Evolutionary conservation across 1,140 invertebrate genomes (phyloP).

Genomic region (Dufourea novaeangliae): DNA sequence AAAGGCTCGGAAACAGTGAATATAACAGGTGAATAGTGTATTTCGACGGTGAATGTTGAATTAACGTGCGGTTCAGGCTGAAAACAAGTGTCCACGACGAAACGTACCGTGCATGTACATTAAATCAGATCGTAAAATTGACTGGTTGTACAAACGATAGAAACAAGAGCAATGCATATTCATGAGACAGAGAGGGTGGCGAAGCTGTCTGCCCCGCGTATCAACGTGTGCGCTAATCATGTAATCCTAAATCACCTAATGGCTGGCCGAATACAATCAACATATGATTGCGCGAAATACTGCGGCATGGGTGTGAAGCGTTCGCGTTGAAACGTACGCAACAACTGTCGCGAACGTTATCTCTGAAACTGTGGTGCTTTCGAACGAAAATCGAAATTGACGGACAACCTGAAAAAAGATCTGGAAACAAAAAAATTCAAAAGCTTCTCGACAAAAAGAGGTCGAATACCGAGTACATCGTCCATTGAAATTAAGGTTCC

Average conservation of each 20-base stretch:
- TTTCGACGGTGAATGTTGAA: too few relatives aligned
- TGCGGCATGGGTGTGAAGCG: not conserved
- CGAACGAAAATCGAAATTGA: too few relatives aligned
- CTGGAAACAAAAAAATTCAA: too few relatives aligned
- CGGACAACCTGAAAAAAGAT: too few relatives aligned
- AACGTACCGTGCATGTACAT: not conserved
- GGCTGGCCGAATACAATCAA: conserved; percentile 33
- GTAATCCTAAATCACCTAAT: conserved; percentile 50
- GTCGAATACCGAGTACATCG: too few relatives aligned
- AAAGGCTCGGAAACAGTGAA: too few relatives aligned
- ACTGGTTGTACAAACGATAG: conserved; percentile 24
- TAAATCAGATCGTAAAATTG: conserved; percentile 33
- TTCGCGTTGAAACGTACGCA: not conserved
- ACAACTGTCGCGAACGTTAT: not conserved
- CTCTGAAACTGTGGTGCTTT: too few relatives aligned
- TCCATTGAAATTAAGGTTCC: too few relatives aligned
- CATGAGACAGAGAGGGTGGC: conserved; percentile 14
- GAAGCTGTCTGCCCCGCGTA: conserved; percentile 10
- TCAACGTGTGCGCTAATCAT: conserved; percentile 30
- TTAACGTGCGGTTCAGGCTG: too few relatives aligned
- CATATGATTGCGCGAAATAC: conserved; percentile 17
- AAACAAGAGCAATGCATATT: conserved; percentile 46
- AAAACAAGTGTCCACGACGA: not conserved
- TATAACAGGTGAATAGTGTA: too few relatives aligned
- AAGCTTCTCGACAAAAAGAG: too few relatives aligned